These are phyloP conservation scores for Genyomyrus donnyi DNA, from an alignment of 2,113 vertebrate genomes.

Conservation along the genomic window DNA sequence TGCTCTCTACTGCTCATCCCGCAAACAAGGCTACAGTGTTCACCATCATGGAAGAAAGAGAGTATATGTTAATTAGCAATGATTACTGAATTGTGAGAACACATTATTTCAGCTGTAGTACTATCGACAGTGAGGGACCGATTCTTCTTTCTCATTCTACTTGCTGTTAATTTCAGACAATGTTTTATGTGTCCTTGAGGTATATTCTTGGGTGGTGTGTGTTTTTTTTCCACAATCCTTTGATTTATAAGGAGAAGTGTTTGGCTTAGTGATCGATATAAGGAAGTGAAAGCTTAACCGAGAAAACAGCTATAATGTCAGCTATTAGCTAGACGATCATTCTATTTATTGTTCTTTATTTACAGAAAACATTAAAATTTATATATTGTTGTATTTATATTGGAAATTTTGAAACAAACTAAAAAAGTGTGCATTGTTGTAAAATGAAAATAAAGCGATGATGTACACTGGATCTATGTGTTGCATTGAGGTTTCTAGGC, in stretches of 20 bases:
- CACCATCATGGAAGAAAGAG: background rate
- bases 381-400: background rate
- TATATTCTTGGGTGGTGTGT: background rate
- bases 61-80: background rate
- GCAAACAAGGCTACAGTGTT: background rate
- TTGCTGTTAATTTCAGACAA: background rate
- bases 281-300: background rate
- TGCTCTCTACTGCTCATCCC: background rate
- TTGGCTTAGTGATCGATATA: background rate
- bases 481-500: background rate
- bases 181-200: background rate
- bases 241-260: background rate
- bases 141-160: background rate
- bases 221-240: background rate
- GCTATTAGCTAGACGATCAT: background rate
- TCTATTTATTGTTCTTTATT: background rate
- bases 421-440: background rate
- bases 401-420: background rate
- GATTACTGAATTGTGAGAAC: background rate
- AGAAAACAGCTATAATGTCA: background rate
- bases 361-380: background rate
- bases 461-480: background rate
- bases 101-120: conserved; percentile 1
- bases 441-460: background rate
- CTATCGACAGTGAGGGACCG: background rate